These are phyloP conservation scores for Zootermopsis nevadensis DNA, from an alignment of 2,888 invertebrate genomes.

Conservation along the genomic window DNA sequence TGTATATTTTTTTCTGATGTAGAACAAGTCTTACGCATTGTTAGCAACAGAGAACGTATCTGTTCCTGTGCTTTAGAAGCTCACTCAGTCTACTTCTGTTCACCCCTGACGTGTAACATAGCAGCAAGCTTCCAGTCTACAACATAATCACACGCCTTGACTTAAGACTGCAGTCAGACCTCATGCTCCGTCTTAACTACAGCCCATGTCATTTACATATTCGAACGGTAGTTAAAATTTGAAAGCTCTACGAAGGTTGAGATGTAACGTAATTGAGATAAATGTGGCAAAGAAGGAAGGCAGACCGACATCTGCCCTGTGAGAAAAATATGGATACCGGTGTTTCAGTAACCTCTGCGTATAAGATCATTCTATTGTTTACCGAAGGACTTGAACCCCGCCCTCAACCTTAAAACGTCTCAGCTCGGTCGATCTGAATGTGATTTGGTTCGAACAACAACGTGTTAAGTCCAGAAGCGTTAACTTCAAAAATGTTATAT, in stretches of 20 bases:
- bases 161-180: too few species aligned
- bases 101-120: too few species aligned
- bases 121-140: too few species aligned
- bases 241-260: background rate
- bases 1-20: too few species aligned
- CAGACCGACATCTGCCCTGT: background rate
- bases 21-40: too few species aligned
- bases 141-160: too few species aligned
- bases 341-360: background rate
- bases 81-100: too few species aligned
- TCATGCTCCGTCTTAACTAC: too few species aligned
- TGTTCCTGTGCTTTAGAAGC: too few species aligned
- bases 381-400: constrained; percentile 7
- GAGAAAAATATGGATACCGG: background rate
- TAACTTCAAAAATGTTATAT: too few species aligned
- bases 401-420: constrained; percentile 12
- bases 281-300: background rate
- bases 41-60: too few species aligned
- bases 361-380: constrained; percentile 3
- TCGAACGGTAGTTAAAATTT: background rate
- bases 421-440: background rate
- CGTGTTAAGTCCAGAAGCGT: background rate
- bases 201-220: background rate
- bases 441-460: background rate
- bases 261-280: background rate